Conservation (phyloP, 2,113 vertebrate species). For the Oplegnathus fasciatus region DNA sequence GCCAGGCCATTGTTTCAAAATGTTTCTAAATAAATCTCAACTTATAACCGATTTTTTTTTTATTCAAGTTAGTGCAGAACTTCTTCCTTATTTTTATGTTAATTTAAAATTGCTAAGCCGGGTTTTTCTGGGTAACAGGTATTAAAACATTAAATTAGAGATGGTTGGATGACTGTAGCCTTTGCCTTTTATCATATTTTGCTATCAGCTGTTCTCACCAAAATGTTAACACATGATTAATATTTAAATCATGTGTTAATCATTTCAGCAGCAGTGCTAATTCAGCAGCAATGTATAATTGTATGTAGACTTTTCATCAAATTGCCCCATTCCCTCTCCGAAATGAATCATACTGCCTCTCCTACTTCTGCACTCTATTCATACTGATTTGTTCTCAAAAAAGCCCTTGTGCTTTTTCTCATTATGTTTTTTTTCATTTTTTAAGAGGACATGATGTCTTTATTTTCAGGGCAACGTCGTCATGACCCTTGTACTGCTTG, state of each 20-base stretch:
- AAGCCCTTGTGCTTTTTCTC: slow-evolving; percentile 2
- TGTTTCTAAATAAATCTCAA: slow-evolving; percentile 14
- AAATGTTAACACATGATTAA: slow-evolving; percentile 59
- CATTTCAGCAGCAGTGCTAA: slow-evolving; percentile 46
- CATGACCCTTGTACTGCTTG: slow-evolving; percentile 14
- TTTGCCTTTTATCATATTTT: slow-evolving; percentile 60
- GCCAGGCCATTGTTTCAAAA: not conserved
- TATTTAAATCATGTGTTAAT: slow-evolving; percentile 68
- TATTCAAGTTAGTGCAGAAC: slow-evolving; percentile 1
- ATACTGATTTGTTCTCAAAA: slow-evolving; percentile 25
- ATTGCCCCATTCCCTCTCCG: slow-evolving; percentile 22
- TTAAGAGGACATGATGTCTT: not conserved
- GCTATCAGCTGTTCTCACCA: slow-evolving; percentile 62
- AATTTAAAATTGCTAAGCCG: slow-evolving; percentile 16
- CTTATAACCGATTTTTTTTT: not conserved
- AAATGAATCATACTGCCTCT: slow-evolving; percentile 45
- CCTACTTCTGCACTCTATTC: slow-evolving; percentile 10
- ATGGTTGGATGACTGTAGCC: slow-evolving; percentile 7
- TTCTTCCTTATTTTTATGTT: slow-evolving; percentile 13
- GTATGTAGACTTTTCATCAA: slow-evolving; percentile 62
- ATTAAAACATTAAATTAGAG: slow-evolving; percentile 38
- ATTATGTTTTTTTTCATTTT: slow-evolving; percentile 17
- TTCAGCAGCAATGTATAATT: slow-evolving; percentile 52
- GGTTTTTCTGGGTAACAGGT: slow-evolving; percentile 14
- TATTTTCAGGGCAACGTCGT: not conserved